These are phyloP conservation scores for Plagodis dolabraria DNA, from an alignment of 2,888 invertebrate genomes.

Conservation along the genomic window DNA sequence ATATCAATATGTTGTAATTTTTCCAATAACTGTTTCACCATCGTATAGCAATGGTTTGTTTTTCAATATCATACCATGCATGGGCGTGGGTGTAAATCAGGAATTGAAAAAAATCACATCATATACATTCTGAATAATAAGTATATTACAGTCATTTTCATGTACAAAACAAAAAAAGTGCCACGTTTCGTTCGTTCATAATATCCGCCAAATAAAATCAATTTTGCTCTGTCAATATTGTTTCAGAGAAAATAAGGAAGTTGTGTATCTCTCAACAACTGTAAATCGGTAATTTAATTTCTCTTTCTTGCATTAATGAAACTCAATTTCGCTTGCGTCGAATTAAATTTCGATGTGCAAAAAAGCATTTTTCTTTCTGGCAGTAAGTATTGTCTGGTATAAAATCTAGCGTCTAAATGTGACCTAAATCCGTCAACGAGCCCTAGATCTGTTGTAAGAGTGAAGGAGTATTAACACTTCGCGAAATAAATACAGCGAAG, in stretches of 20 bases:
- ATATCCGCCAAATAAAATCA: background rate
- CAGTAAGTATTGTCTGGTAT: background rate
- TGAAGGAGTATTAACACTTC: too few species aligned
- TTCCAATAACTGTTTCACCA: too few species aligned
- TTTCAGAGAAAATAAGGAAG: conserved; percentile 19
- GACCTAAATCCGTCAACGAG: background rate
- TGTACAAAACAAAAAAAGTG: too few species aligned
- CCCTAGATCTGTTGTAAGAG: background rate
- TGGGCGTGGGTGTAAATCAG: too few species aligned
- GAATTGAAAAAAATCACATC: too few species aligned
- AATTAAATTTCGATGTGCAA: conserved; percentile 9
- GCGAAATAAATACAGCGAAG: too few species aligned
- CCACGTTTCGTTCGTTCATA: too few species aligned
- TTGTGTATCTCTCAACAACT: conserved; percentile 18
- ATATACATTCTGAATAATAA: too few species aligned
- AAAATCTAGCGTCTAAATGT: background rate
- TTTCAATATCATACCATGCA: too few species aligned
- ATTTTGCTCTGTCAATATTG: conserved; percentile 42
- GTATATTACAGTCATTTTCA: too few species aligned
- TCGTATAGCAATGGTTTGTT: too few species aligned
- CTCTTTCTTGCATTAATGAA: conserved; percentile 15
- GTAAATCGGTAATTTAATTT: conserved; percentile 15
- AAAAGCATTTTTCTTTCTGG: conserved; percentile 5
- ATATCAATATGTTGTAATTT: too few species aligned
- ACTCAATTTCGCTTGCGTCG: conserved; percentile 15